Evolutionary conservation across 2,113 vertebrate genomes (phyloP).

Genomic region (Sphaerodactylus townsendi): DNA sequence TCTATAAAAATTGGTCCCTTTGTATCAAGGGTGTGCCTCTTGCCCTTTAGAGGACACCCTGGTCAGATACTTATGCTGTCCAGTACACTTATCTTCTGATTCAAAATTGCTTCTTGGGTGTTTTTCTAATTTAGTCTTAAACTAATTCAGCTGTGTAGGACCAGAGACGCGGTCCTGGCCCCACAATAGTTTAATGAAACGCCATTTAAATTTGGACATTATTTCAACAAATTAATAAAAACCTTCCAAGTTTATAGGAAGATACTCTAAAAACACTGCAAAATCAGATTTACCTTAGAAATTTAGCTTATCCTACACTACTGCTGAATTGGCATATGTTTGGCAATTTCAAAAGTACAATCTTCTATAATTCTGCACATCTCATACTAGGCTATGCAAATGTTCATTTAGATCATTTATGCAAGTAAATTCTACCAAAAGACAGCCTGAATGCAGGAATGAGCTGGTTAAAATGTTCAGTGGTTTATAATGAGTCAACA

Average conservation of each 20-base stretch:
- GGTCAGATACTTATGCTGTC: no score
- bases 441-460: conserved; percentile 53
- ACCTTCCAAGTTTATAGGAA: background rate
- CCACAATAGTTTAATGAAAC: background rate
- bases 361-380: conserved; percentile 51
- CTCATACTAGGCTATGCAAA: conserved; percentile 55
- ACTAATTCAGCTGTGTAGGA: no score
- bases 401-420: conserved; percentile 61
- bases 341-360: background rate
- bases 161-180: no score
- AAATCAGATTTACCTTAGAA: conserved; percentile 50
- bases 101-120: no score
- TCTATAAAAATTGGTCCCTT: no score
- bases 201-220: background rate
- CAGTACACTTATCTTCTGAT: no score
- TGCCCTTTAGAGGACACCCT: no score
- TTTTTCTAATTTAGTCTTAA: no score
- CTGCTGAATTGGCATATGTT: no score
- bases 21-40: no score
- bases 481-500: conserved; percentile 64
- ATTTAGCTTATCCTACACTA: background rate
- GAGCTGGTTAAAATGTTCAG: conserved; percentile 60
- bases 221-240: background rate
- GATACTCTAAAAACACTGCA: background rate
- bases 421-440: conserved; percentile 59